Evolutionary conservation across 2,888 invertebrate genomes (phyloP).

Genomic region (Cyclophora albipunctata): DNA sequence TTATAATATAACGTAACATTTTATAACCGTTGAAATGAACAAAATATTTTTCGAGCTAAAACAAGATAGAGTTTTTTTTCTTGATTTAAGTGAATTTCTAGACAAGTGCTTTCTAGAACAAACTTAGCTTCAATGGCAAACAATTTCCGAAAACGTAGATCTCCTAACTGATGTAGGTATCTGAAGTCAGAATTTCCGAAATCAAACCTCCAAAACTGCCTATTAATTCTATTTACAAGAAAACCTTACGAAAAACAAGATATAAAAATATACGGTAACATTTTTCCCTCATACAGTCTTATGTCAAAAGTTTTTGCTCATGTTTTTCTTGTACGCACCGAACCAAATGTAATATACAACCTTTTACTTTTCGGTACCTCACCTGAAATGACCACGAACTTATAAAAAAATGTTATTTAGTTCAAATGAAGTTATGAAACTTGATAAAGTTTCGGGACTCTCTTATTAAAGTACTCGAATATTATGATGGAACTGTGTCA

Average conservation of each 20-base stretch:
- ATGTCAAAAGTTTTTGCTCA: constrained; percentile 44
- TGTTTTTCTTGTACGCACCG: constrained; percentile 43
- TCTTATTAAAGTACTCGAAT: constrained; percentile 28
- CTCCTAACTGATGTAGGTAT: too few relatives aligned
- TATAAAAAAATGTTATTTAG: constrained; percentile 33
- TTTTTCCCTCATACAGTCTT: constrained; percentile 39
- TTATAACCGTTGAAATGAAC: too few relatives aligned
- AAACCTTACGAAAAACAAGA: constrained; percentile 35
- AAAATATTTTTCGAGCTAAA: too few relatives aligned
- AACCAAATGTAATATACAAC: constrained; percentile 39
- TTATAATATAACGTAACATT: too few relatives aligned
- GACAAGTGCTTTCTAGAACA: too few relatives aligned
- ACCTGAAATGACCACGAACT: constrained; percentile 42
- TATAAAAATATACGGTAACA: constrained; percentile 17
- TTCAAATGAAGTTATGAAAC: constrained; percentile 38
- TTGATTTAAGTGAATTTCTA: too few relatives aligned
- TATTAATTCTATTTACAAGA: constrained; percentile 22
- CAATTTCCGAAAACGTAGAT: too few relatives aligned
- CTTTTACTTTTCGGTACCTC: constrained; percentile 19
- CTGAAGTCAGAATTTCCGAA: too few relatives aligned
- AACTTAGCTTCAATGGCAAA: too few relatives aligned
- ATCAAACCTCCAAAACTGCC: too few relatives aligned
- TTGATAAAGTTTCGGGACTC: constrained; percentile 26
- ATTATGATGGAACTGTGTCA: constrained; percentile 28
- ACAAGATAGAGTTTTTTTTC: too few relatives aligned